Conservation (phyloP, 1,140 invertebrate genomes). For the Hypsibius dujardini region DNA sequence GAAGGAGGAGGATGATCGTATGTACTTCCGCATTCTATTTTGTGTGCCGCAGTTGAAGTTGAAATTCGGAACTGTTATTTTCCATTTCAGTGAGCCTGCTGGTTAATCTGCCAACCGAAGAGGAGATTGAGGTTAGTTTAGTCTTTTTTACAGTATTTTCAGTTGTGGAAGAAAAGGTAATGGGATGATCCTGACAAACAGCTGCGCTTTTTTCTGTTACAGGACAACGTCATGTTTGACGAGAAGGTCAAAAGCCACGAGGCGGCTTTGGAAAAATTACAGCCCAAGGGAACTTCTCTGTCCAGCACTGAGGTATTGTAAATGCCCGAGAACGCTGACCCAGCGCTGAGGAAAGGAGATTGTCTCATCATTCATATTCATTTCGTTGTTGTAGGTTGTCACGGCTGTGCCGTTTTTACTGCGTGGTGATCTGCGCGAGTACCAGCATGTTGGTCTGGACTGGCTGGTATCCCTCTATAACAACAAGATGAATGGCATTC, state of each 20-base stretch:
- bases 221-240: conserved; percentile 38
- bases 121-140: too few relatives aligned
- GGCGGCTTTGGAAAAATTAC: conserved; percentile 79
- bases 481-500: conserved; percentile 82
- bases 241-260: conserved; percentile 62
- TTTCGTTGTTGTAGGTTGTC: too few relatives aligned
- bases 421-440: conserved; percentile 79
- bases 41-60: background rate
- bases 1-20: conserved; percentile 35
- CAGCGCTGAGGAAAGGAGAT: too few relatives aligned
- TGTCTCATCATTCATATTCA: too few relatives aligned
- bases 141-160: too few relatives aligned
- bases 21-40: conserved; percentile 3
- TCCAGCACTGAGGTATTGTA: conserved; percentile 71
- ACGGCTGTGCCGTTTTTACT: conserved; percentile 83
- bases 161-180: too few relatives aligned
- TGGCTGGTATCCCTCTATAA: conserved; percentile 98
- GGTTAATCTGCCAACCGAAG: too few relatives aligned
- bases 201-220: conserved; percentile 19
- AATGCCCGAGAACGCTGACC: too few relatives aligned
- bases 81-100: conserved; percentile 11
- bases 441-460: conserved; percentile 94
- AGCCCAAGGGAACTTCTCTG: conserved; percentile 90
- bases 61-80: conserved; percentile 18
- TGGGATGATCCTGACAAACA: too few relatives aligned